Conservation (phyloP, 2,888 invertebrate genomes). For the Drosophila melanosoma region DNA sequence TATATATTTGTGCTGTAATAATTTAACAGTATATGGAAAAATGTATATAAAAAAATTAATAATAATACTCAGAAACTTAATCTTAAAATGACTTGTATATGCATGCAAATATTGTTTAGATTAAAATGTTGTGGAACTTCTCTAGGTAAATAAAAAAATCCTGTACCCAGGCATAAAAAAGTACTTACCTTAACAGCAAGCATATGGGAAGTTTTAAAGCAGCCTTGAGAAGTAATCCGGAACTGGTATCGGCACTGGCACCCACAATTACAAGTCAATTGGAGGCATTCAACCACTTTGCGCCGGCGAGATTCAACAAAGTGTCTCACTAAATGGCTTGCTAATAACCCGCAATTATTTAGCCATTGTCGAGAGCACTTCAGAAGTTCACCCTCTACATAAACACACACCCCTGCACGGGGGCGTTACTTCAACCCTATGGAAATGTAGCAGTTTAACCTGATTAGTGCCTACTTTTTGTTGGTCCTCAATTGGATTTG, state of each 20-base stretch:
- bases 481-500: conserved; percentile 66
- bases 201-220: conserved; percentile 19
- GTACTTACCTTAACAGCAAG: conserved; percentile 28
- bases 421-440: conserved; percentile 57
- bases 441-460: conserved; percentile 60
- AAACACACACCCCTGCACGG: conserved; percentile 8
- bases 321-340: conserved; percentile 66
- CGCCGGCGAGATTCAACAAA: conserved; percentile 30
- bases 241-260: conserved; percentile 7
- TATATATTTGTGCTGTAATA: background rate
- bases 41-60: background rate
- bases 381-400: conserved; percentile 32
- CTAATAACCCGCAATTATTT: conserved; percentile 74
- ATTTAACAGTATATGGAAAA: background rate
- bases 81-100: background rate
- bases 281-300: conserved; percentile 34
- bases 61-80: background rate
- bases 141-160: background rate
- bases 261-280: conserved; percentile 45
- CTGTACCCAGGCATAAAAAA: background rate
- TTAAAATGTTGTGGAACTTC: background rate
- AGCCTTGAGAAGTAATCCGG: background rate
- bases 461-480: conserved; percentile 65
- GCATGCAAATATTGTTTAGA: background rate
- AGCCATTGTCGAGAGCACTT: conserved; percentile 60